Evolutionary conservation across 1,140 invertebrate species (phyloP), one percentile per base, ranked within the genome.

Genomic region (Heterodera schachtii): DNA sequence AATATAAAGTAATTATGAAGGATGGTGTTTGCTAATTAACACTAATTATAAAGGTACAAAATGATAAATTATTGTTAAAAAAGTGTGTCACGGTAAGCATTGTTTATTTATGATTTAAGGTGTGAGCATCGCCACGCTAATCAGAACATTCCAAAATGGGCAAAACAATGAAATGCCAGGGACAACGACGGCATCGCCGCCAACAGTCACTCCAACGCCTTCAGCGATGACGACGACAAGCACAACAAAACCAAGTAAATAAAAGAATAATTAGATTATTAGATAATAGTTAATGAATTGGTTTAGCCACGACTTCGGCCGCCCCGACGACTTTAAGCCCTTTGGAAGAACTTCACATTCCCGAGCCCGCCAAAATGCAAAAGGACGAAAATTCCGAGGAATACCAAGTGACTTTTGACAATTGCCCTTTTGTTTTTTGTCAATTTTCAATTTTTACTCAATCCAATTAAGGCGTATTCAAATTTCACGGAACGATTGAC

Each of bases 401-500:
- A 71, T 71, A 71, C 69, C 69, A 71, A n/a, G 69, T 46, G n/a
- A n/a, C n/a, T n/a, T n/a, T n/a, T n/a, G n/a, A n/a, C n/a, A n/a
- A n/a, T n/a, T n/a, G n/a, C n/a, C 8, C 7, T 41, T 49, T 49
- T 9, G 8, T 0, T 71, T 41, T 11, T 41, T 9, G 0, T 46
- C 69, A 43, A 71, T 13, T 43, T n/a, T n/a, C 19, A 46, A 46
- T 43, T 16, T 5, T 19, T 0, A 9, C 41, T 9, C 47, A 44
- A 0, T 21, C 69, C 69, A 46, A 31, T 71, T 71, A 16, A 75
- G 74, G 74, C 74, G 13, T 75, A 75, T 70, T 70, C 52, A 41
- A 75, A 75, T 75, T 60, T 70, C 64, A 69, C 69, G 1, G 11
- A 70, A 75, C 47, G 19, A 13, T 43, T 82, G 31, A n/a, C 81